Evolutionary conservation across 2,113 vertebrate species (phyloP).

Genomic region (Pseudorhombus dupliciocellatus): DNA sequence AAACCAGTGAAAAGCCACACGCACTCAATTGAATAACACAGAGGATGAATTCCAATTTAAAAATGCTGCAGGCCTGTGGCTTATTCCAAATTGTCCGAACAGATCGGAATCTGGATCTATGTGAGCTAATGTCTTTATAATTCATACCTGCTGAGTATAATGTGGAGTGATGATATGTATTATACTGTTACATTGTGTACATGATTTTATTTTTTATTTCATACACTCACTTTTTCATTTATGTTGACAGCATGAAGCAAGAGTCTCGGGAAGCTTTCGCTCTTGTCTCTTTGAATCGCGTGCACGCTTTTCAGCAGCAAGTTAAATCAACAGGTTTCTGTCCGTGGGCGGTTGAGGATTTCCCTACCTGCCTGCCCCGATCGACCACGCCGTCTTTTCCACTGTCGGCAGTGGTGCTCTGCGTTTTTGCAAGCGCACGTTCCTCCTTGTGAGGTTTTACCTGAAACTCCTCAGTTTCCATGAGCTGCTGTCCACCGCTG

Average conservation of each 20-base stretch:
- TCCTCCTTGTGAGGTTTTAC: neutral
- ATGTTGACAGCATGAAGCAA: too few species aligned
- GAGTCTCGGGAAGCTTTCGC: neutral
- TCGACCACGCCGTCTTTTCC: neutral
- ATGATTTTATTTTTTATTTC: too few species aligned
- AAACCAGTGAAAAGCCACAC: neutral
- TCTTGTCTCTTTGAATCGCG: constrained; percentile 13
- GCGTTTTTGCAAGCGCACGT: neutral
- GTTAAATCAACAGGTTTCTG: too few species aligned
- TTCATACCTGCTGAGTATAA: too few species aligned
- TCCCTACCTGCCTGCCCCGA: neutral
- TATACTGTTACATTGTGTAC: too few species aligned
- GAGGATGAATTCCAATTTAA: neutral
- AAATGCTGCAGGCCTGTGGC: neutral
- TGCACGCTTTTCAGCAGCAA: too few species aligned
- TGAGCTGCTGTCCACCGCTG: neutral
- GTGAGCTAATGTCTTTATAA: too few species aligned
- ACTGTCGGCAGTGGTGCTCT: neutral
- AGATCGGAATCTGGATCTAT: neutral
- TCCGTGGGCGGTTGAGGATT: too few species aligned
- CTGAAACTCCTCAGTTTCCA: constrained; percentile 5
- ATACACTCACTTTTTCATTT: too few species aligned
- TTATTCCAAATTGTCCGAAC: neutral
- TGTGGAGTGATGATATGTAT: too few species aligned
- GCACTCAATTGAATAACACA: neutral